Percentiles rank a stretch among this genome's conserved stretches.
Evolutionary conservation across 2,113 vertebrate species (phyloP).

Genomic region (Sula dactylatra): DNA sequence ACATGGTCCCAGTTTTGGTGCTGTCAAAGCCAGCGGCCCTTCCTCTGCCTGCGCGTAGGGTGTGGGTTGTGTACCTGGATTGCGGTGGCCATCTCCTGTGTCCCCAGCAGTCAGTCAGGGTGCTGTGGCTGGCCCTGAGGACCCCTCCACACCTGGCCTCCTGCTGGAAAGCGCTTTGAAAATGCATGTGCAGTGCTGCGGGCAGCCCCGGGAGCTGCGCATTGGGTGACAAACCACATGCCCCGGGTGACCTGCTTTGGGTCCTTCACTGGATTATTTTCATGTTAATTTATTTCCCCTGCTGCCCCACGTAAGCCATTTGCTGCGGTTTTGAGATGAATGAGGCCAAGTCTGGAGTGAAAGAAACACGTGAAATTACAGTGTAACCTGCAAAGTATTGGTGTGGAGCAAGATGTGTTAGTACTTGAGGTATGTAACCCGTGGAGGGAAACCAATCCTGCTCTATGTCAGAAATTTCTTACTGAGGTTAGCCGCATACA

Average conservation of each 20-base stretch:
- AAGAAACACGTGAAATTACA: background rate
- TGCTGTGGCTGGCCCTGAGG: background rate
- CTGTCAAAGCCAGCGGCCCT: background rate
- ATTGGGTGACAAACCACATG: background rate
- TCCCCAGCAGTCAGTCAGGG: background rate
- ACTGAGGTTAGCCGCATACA: background rate
- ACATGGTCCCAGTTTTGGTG: fast-evolving
- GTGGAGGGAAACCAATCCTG: background rate
- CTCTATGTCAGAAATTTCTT: background rate
- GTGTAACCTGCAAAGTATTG: background rate
- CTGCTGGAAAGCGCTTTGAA: background rate
- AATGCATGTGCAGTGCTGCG: background rate
- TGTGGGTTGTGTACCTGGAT: background rate
- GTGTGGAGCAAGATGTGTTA: background rate
- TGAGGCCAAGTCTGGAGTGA: background rate
- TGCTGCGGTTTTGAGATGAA: background rate
- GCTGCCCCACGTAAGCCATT: background rate
- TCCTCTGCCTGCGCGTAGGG: fast-evolving
- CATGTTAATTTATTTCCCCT: background rate
- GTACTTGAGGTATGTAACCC: background rate
- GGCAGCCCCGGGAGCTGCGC: background rate
- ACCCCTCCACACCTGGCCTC: background rate
- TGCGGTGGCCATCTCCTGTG: background rate
- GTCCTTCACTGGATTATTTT: background rate
- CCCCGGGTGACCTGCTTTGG: background rate